Percentiles rank a stretch among this genome's conserved stretches.
phyloP scores from a whole-genome alignment of 2,113 vertebrate genomes.

The Pseudorhombus dupliciocellatus region DNA sequence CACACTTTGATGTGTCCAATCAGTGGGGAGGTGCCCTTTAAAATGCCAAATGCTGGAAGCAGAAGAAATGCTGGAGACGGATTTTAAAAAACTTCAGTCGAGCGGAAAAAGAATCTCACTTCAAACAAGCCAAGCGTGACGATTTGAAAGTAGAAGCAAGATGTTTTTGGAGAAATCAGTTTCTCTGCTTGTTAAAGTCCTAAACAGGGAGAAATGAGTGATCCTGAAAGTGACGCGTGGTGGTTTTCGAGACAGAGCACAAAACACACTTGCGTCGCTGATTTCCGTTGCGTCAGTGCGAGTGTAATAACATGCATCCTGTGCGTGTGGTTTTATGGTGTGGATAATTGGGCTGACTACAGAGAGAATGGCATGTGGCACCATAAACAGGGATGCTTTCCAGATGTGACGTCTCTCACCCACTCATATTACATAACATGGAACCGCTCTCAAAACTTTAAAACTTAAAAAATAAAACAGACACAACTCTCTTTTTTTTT shows the following conservation, averaged over 20 bases:
- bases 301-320: slow-evolving; percentile 46
- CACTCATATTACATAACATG: not conserved
- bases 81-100: not conserved
- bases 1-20: slow-evolving; percentile 1
- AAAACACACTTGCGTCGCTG: not conserved
- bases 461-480: not conserved
- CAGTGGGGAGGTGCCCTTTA: not conserved
- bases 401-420: slow-evolving; percentile 61
- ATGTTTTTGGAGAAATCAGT: not conserved
- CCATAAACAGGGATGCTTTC: slow-evolving; percentile 63
- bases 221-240: not conserved
- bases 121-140: not conserved
- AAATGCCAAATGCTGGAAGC: slow-evolving; percentile 2
- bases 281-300: slow-evolving; percentile 36
- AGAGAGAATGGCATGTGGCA: slow-evolving; percentile 67
- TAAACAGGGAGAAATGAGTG: not conserved
- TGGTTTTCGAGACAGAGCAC: not conserved
- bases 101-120: not conserved
- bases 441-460: not conserved
- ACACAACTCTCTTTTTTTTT: not conserved
- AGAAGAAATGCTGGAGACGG: not conserved
- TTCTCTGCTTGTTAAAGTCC: no score
- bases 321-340: slow-evolving; percentile 60
- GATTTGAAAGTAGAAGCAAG: not conserved
- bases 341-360: slow-evolving; percentile 55